Conservation (phyloP, 2,888 invertebrate genomes). For the Drosophila peninsularis region DNA sequence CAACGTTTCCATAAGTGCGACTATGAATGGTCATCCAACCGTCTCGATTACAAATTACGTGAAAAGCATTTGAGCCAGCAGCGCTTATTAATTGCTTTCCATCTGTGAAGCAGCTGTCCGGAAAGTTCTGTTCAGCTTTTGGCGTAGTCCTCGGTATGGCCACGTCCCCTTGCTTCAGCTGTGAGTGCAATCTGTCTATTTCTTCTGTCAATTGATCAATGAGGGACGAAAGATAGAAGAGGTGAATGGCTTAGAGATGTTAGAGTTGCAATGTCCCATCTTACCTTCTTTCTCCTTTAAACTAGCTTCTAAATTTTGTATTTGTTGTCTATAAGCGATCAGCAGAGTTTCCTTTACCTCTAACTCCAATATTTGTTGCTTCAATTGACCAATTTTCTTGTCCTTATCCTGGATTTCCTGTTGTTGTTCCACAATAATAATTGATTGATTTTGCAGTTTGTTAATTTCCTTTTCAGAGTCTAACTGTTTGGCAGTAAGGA, state of each 20-base stretch:
- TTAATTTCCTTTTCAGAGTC: background rate
- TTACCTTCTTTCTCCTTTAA: background rate
- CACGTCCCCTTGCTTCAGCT: background rate
- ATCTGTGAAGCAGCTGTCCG: background rate
- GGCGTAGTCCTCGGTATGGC: background rate
- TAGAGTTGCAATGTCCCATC: too few relatives aligned
- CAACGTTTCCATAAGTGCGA: background rate
- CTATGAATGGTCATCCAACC: slow-evolving; percentile 7
- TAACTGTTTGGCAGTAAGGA: background rate
- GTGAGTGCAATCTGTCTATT: background rate
- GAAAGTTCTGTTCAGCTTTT: background rate
- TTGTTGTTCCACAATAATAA: background rate
- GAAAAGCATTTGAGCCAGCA: accelerated
- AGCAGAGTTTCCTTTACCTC: background rate
- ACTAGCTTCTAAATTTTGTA: background rate
- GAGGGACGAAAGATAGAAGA: too few relatives aligned
- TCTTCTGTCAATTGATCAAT: background rate
- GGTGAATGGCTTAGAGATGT: too few relatives aligned
- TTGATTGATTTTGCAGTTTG: background rate
- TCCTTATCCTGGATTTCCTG: background rate
- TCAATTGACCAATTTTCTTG: background rate
- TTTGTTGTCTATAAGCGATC: background rate
- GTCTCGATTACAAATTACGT: background rate
- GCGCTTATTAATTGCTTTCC: background rate
- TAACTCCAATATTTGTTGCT: background rate